Evolutionary conservation across 2,113 vertebrate species (phyloP).

Genomic region (Cynoglossus semilaevis): DNA sequence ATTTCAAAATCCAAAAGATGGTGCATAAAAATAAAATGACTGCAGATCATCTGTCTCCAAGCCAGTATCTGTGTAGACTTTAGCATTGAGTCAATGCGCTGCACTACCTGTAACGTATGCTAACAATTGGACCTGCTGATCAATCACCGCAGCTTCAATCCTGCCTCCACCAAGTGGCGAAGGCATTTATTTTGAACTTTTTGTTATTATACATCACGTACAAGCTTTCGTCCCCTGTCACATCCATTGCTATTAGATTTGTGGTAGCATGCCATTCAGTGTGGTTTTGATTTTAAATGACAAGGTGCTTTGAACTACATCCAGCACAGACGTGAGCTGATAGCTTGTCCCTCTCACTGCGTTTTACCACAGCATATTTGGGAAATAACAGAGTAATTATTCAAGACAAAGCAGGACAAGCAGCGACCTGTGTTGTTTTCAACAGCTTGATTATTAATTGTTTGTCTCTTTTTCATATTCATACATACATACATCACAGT

Average conservation of each 20-base stretch:
- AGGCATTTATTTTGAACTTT: no score
- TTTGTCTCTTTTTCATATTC: background rate
- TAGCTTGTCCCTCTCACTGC: background rate
- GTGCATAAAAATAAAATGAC: slow-evolving; percentile 42
- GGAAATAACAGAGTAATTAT: background rate
- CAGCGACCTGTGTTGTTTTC: background rate
- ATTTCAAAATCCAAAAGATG: slow-evolving; percentile 41
- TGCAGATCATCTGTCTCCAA: slow-evolving; percentile 24
- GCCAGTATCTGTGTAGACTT: slow-evolving; percentile 7
- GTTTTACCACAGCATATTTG: background rate
- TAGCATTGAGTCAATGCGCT: slow-evolving; percentile 23
- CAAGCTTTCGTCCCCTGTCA: no score
- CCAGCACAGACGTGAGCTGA: background rate
- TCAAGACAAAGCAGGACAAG: slow-evolving; percentile 1
- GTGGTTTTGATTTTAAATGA: no score
- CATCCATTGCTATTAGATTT: background rate
- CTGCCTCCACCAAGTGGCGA: slow-evolving; percentile 23
- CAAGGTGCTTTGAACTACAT: background rate
- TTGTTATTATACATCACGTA: no score
- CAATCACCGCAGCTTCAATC: slow-evolving; percentile 43
- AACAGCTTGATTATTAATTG: slow-evolving; percentile 5
- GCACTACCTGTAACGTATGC: slow-evolving; percentile 42
- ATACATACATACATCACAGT: background rate
- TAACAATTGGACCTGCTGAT: slow-evolving; percentile 53
- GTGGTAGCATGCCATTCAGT: no score